These are phyloP conservation scores for Apodemus agrarius DNA, from an alignment of 2,797 vertebrate genomes.

Conservation along the genomic window DNA sequence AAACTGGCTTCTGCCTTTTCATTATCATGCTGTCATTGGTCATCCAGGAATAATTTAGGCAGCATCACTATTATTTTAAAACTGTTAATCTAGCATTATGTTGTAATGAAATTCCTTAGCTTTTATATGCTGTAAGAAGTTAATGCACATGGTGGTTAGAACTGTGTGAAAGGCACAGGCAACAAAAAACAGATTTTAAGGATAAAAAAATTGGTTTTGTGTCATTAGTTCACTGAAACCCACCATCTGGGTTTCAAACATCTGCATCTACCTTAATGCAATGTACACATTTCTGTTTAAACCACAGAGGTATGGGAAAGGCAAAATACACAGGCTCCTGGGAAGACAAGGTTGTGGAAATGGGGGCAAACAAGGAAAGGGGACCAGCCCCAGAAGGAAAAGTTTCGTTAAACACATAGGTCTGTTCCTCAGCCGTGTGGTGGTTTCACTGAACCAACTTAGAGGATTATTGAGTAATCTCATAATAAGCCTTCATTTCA, in stretches of 20 bases:
- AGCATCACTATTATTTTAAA: slow-evolving; percentile 56
- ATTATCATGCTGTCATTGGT: slow-evolving; percentile 43
- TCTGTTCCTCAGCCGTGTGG: background rate
- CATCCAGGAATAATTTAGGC: slow-evolving; percentile 59
- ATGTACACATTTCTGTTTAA: slow-evolving; percentile 48
- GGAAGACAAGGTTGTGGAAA: background rate
- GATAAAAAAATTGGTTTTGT: slow-evolving; percentile 35
- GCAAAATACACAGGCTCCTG: background rate
- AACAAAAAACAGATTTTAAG: slow-evolving; percentile 4
- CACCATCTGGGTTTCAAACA: no score
- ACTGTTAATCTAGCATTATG: slow-evolving; percentile 35
- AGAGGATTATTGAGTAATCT: background rate
- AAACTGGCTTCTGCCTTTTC: slow-evolving; percentile 41
- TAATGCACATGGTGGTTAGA: slow-evolving; percentile 38
- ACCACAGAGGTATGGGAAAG: slow-evolving; percentile 49
- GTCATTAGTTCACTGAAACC: slow-evolving; percentile 66
- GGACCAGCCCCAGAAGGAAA: background rate
- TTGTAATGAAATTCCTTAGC: slow-evolving; percentile 56
- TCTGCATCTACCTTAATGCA: slow-evolving; percentile 34
- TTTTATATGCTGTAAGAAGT: slow-evolving; percentile 55
- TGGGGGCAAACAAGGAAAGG: background rate
- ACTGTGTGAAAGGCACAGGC: slow-evolving; percentile 61
- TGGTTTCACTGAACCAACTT: background rate
- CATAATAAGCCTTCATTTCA: background rate
- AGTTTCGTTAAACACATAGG: background rate